These are phyloP conservation scores for Morelia viridis DNA, from an alignment of 2,797 vertebrate species.

Conservation along the genomic window DNA sequence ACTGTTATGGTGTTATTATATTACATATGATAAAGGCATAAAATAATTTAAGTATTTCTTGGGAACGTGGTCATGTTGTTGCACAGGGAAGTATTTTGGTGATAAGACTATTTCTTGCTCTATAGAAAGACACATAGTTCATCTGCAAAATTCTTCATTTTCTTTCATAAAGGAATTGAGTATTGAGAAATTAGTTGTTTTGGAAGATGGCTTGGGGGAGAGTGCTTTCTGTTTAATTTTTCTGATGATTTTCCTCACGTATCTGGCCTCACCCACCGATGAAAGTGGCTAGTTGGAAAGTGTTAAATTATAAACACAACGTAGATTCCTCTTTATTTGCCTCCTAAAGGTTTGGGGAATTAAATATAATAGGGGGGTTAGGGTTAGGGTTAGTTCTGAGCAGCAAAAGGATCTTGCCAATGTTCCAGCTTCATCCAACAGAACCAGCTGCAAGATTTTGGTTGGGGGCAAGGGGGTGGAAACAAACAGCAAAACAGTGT, in stretches of 20 bases:
- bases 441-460: not conserved
- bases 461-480: not conserved
- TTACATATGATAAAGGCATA: not conserved
- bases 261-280: not conserved
- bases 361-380: not conserved
- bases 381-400: not conserved
- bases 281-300: not conserved
- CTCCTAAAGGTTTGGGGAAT: not conserved
- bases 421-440: not conserved
- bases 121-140: not conserved
- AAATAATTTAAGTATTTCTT: not conserved
- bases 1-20: not conserved
- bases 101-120: not conserved
- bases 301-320: not conserved
- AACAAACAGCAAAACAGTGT: not conserved
- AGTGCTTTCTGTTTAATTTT: not conserved
- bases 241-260: not conserved
- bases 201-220: not conserved
- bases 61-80: not conserved
- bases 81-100: not conserved
- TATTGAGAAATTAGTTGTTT: not conserved
- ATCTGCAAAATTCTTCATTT: not conserved
- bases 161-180: not conserved
- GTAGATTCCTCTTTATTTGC: not conserved
- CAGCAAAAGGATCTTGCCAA: not conserved